Conservation (phyloP, 2,113 vertebrate genomes). For the Tapirus terrestris region DNA sequence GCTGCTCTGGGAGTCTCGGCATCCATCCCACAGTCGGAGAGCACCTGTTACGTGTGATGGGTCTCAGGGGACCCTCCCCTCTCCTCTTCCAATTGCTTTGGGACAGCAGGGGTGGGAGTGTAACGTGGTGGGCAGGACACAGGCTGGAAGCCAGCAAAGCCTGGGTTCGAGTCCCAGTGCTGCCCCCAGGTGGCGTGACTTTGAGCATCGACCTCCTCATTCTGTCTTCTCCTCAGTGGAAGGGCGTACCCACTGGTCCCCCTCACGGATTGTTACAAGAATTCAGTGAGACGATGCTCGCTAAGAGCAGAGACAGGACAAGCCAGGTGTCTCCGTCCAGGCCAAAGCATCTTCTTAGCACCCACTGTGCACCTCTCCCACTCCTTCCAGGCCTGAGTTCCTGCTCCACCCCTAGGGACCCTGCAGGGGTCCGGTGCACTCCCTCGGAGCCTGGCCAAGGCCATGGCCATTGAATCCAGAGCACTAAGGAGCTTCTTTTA, state of each 20-base stretch:
- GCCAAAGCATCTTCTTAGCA: neutral
- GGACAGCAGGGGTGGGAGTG: neutral
- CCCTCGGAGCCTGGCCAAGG: neutral
- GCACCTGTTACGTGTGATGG: too few relatives aligned
- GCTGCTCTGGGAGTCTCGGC: neutral
- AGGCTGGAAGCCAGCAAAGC: neutral
- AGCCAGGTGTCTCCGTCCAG: neutral
- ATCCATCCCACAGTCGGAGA: fast-evolving
- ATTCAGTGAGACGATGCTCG: too few relatives aligned
- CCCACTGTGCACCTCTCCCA: fast-evolving
- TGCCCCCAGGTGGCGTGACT: neutral
- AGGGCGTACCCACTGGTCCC: neutral
- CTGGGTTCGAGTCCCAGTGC: neutral
- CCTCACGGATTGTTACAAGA: fast-evolving
- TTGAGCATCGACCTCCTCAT: neutral
- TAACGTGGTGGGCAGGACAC: fast-evolving
- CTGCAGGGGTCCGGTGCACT: neutral
- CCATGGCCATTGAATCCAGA: neutral
- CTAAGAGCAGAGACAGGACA: neutral
- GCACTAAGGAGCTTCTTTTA: neutral
- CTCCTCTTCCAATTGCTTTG: fast-evolving
- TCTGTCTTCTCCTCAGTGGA: neutral
- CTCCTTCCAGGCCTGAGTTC: fast-evolving
- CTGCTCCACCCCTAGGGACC: neutral
- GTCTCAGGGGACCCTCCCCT: neutral